phyloP scores from a whole-genome alignment of 2,888 invertebrate genomes.

The Lycia hirtaria region DNA sequence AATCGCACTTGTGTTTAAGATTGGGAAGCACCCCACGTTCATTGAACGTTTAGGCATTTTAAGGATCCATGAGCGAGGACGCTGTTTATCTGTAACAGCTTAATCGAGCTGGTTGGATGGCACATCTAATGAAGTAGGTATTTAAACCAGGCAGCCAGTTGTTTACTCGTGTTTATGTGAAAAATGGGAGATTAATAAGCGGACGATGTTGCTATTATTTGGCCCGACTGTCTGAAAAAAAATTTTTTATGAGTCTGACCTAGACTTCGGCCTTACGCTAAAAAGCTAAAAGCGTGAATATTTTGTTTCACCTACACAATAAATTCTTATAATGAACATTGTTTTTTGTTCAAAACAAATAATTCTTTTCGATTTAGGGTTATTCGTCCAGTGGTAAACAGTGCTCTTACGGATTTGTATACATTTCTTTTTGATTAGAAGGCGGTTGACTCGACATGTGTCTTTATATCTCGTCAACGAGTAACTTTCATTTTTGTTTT shows the following conservation, averaged over 20 bases:
- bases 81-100: constrained; percentile 5
- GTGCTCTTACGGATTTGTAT: background rate
- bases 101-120: background rate
- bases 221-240: background rate
- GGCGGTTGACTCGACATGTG: no score
- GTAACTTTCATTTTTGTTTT: no score
- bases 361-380: background rate
- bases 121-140: background rate
- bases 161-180: background rate
- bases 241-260: background rate
- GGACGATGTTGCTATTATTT: background rate
- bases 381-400: background rate
- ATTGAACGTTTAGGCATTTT: constrained; percentile 15
- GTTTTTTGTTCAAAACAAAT: background rate
- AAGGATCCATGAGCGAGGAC: background rate
- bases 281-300: background rate
- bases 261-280: background rate
- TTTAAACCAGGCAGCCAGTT: background rate
- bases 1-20: no score
- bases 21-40: constrained; percentile 32
- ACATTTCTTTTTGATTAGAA: background rate
- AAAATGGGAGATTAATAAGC: background rate
- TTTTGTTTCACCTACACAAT: background rate
- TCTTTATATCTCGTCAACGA: no score
- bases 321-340: background rate